Conservation (phyloP, 2,888 invertebrate species). For the Macroteleia sp. region DNA sequence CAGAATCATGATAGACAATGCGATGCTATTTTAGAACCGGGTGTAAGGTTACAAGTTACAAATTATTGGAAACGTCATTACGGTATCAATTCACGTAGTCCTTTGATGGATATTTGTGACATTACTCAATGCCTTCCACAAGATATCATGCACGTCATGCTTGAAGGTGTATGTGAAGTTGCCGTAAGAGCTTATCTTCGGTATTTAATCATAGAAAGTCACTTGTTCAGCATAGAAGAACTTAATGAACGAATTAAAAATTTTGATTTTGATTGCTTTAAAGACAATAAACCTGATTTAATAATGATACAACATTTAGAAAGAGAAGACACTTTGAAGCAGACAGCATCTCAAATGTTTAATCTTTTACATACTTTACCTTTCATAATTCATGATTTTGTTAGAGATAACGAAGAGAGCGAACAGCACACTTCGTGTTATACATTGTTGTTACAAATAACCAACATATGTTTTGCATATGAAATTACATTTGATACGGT, state of each 20-base stretch:
- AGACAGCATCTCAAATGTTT: conserved; percentile 39
- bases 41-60: too few relatives aligned
- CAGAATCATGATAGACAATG: not conserved
- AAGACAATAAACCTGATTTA: conserved; percentile 38
- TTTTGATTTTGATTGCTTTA: conserved; percentile 51
- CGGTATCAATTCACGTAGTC: not conserved
- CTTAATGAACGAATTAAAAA: conserved; percentile 2
- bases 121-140: conserved; percentile 4
- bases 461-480: conserved; percentile 4
- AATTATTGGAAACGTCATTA: not conserved
- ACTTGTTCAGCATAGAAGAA: not conserved
- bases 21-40: not conserved
- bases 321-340: conserved; percentile 32
- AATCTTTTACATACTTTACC: not conserved
- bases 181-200: not conserved
- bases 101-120: not conserved
- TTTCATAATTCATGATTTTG: not conserved
- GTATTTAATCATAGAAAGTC: not conserved
- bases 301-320: not conserved
- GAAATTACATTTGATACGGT: conserved; percentile 7
- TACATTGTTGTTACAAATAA: conserved; percentile 8
- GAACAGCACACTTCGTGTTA: not conserved
- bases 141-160: conserved; percentile 13
- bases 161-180: not conserved
- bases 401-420: not conserved